Evolutionary conservation across 2,113 vertebrate genomes (phyloP), one percentile per base, ranked within the genome.

Genomic region (Thalassoma bifasciatum): DNA sequence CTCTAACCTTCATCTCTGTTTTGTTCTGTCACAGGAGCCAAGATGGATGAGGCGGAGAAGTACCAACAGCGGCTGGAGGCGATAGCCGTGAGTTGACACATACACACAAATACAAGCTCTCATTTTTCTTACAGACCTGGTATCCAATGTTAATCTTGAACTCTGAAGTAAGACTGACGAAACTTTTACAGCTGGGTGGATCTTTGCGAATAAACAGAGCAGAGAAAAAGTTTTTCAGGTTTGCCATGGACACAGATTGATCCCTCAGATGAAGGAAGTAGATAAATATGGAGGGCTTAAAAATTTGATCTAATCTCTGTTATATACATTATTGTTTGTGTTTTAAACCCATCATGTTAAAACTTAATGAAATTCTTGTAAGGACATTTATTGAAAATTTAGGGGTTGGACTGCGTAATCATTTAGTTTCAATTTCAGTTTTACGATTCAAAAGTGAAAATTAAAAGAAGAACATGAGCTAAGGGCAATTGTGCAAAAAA

Each of bases 11-110:
- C 16, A 42, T 13, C 40, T 22, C 19, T 66, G 54, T 89, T 49
- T 77, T 69, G 17, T 54, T 76, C 30, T 90, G 53, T 89, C 73
- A 53, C 85, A 94, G 93, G 86, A 86, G 82, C 66, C 67, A 84
- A 26, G 70, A 95, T 95, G 94, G 93, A 95, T 61, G 93, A 95
- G 84, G 74, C 89, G 1, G 93, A 94, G 78, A 93, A 93, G 79
- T 95, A 95, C 91, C 81, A 93, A 88, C 93, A 93, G 86, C 85
- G 94, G 71, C 82, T 94, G 66, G 89, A 94, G 80, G 93, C 91
- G 68, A 95, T 95, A 57, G 91, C 93, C 74, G 94, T 95, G 84
- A 92, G 94, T 91, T 16, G 5, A 60, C 37, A 59, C 69, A 68
- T 42, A 56, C 24, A 76, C 19, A 65, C 46, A 56, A 67, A 62